Evolutionary conservation across 1,140 invertebrate species (phyloP), one percentile per base, ranked within the genome.

Genomic region (Armadillidium nasatum): DNA sequence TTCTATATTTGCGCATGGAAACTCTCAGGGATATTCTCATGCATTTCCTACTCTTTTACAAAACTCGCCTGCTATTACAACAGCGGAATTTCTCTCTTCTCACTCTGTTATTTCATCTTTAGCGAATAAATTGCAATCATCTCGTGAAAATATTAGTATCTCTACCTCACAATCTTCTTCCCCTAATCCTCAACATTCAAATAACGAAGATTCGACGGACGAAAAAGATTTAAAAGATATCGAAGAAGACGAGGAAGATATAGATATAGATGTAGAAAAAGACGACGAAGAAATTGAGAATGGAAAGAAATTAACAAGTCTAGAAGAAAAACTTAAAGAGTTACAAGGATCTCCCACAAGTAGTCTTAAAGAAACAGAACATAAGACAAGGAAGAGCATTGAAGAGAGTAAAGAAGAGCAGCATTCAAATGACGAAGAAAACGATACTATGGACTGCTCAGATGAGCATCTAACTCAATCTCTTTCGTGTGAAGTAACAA

Each of bases 1-100:
- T 60, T 60, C 50, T 19, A 60, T 60, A 60, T 60, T 60, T 60
- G 11, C 50, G 19, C 50, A 13, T 60, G 50, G 50, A 60, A 60
- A 60, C 19, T 60, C 50, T 15, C 11, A 13, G 50, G 19, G 50
- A 15, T 19, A 15, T 60, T 19, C 50, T 15, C 50, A 60, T 19
- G 11, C 50, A 15, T 60, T 60, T 19, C 50, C 50, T 4, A 15
- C 50, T 7, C 50, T 60, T 60, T 19, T 60, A 15, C 50, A 60
- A 15, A 60, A 13, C 11, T 4, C 50, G 7, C 19, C 50, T 60
- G 1, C 50, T 4, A 60, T 60, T 13, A 15, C 50, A 13, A 15
- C 50, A 13, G 50, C 19, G 1, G 7, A 60, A 13, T 60, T 60
- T 7, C 19, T 19, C 19, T 15, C 50, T 60, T 60, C 50, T 60